Percentiles rank a stretch among this genome's conserved stretches.
Evolutionary conservation across 2,888 invertebrate genomes (phyloP).

Genomic region (Incurvaria masculella): DNA sequence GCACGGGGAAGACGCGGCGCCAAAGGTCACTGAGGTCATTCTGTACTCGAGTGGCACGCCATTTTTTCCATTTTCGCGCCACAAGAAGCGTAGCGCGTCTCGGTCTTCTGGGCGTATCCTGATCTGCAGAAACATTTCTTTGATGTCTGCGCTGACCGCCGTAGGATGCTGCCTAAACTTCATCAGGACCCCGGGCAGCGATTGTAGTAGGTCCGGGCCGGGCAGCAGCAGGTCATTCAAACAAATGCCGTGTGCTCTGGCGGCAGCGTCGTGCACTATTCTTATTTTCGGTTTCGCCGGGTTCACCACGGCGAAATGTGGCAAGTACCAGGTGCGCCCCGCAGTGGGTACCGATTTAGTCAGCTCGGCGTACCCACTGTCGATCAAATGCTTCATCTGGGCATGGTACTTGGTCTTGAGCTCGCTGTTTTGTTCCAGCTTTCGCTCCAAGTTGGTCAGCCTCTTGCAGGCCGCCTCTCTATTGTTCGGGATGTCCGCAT

Average conservation of each 20-base stretch:
- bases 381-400: background rate
- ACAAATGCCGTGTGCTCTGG: background rate
- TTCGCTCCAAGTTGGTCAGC: background rate
- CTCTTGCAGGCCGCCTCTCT: background rate
- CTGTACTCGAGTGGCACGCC: slow-evolving; percentile 11
- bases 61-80: slow-evolving; percentile 1
- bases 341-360: background rate
- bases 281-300: background rate
- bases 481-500: background rate
- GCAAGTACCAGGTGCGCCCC: background rate
- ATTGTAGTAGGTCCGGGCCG: slow-evolving; percentile 20
- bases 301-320: slow-evolving; percentile 1
- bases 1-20: slow-evolving; percentile 17
- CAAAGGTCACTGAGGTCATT: slow-evolving; percentile 19
- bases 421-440: background rate
- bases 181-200: slow-evolving; percentile 19
- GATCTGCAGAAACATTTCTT: slow-evolving; percentile 23
- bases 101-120: slow-evolving; percentile 18
- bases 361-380: background rate
- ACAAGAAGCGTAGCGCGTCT: slow-evolving; percentile 16
- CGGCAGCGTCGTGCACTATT: slow-evolving; percentile 2
- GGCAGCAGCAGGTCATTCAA: slow-evolving; percentile 7
- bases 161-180: slow-evolving; percentile 18
- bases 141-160: slow-evolving; percentile 21
- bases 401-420: background rate